phyloP scores from a whole-genome alignment of 2,797 vertebrate species.

The Prionace glauca region DNA sequence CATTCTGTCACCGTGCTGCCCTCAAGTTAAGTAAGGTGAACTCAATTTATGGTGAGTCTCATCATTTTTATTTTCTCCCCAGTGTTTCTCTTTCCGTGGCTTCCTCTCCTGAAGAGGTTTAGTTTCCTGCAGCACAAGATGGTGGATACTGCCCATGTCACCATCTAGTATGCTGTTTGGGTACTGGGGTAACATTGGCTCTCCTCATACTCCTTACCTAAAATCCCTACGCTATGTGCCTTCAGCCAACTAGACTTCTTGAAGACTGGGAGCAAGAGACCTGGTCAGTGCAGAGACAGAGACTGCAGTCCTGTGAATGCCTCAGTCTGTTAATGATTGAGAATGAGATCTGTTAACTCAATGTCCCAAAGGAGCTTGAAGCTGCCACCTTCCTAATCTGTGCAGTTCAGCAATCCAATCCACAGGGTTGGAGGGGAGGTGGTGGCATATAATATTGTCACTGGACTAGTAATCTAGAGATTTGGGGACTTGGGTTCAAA shows the following conservation, averaged over 20 bases:
- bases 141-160: neutral
- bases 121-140: neutral
- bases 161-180: neutral
- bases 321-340: neutral
- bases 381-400: neutral
- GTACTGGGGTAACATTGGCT: neutral
- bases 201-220: neutral
- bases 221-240: neutral
- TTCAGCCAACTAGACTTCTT: neutral
- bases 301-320: neutral
- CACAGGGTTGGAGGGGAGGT: no score
- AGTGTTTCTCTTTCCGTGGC: neutral
- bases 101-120: neutral
- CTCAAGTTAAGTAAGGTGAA: no score
- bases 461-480: no score
- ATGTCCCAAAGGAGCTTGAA: neutral
- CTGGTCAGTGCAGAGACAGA: neutral
- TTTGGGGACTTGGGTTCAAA: no score
- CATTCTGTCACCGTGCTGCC: no score
- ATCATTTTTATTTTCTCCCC: neutral
- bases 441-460: no score
- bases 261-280: neutral
- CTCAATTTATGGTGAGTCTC: neutral
- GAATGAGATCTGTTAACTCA: neutral
- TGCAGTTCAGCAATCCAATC: neutral